Evolutionary conservation across 1,140 invertebrate genomes (phyloP).

Genomic region (Chymomyza costata): DNA sequence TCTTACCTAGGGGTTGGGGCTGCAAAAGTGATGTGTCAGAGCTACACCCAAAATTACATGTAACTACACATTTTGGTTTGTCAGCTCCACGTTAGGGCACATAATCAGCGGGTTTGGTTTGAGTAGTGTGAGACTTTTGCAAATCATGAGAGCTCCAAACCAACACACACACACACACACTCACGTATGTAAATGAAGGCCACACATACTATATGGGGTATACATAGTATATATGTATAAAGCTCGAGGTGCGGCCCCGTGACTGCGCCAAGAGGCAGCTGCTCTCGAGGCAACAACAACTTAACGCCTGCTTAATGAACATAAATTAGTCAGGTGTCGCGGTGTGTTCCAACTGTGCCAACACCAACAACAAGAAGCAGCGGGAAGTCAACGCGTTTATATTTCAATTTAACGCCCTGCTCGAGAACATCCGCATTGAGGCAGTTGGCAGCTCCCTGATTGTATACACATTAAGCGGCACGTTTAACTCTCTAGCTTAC

Average conservation of each 20-base stretch:
- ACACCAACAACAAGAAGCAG: background rate
- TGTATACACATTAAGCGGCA: no score
- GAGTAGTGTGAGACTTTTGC: constrained; percentile 32
- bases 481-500: no score
- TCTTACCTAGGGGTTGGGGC: constrained; percentile 15
- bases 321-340: constrained; percentile 73
- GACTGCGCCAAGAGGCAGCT: no score
- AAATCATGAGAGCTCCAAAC: constrained; percentile 9
- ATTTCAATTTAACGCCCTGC: constrained; percentile 57
- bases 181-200: constrained; percentile 50
- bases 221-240: background rate
- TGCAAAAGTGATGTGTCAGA: no score
- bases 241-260: constrained; percentile 20
- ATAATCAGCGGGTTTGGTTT: constrained; percentile 40
- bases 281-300: constrained; percentile 63
- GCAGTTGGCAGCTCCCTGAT: constrained; percentile 14
- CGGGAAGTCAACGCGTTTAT: constrained; percentile 39
- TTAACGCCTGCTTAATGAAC: constrained; percentile 74
- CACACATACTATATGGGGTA: background rate
- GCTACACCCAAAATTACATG: constrained; percentile 52
- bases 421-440: no score
- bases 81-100: constrained; percentile 56
- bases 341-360: constrained; percentile 17
- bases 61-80: constrained; percentile 72
- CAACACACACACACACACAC: background rate